Base-by-base conservation (phyloP, 2,888 invertebrate species). In the Caenorhabditis sulstoni region DNA sequence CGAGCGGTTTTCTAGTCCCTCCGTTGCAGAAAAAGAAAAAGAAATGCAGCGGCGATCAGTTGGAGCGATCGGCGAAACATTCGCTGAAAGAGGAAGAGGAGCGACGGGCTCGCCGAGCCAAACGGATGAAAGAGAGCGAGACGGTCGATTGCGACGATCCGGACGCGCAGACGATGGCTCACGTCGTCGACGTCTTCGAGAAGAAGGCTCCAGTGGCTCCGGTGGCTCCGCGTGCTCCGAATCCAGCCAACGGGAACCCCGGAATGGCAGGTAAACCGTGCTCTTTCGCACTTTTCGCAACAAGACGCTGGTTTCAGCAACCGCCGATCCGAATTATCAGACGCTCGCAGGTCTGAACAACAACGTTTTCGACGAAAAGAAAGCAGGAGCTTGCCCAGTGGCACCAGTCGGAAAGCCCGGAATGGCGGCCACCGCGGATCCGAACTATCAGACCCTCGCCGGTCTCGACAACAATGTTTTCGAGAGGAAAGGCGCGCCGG, bases 321-420 rank as follows among this genome's bases (percentile, higher is more conserved):
- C 75, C 53, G 67, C 67, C 39, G 75, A 75, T 49, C 75, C 75
- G 7, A 75, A 75, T n/a, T 75, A 75, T 49, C 75, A 74, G 23
- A 74, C 74, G 3, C 23, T 74, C 52, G 74, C 74, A 7, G 74
- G 74, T 14, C 22, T 74, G 9, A 57, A 65, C 59, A 66, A 74
- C 50, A 37, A 66, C 58, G 65, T 65, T 1, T 74, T 66, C 44
- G 62, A 47, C 3, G 67, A 75, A 58, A 71, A 71, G 22, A 55
- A 52, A 4, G 74, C 47, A 7, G 50, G 37, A 39, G 58, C 41
- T 14, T 59, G 49, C 7, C 47, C 57, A 7, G 14, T 16, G 0
- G 50, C 50, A 41, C 65, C 58, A 16, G 39, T 45, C n/a, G 47
- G 37, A 47, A 75, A 68, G 39, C 66, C 47, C 9, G 41, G 41